phyloP scores from a whole-genome alignment of 30 jellyfish, hydroid and myxozoan genomes.

The Turritopsis dohrnii region DNA sequence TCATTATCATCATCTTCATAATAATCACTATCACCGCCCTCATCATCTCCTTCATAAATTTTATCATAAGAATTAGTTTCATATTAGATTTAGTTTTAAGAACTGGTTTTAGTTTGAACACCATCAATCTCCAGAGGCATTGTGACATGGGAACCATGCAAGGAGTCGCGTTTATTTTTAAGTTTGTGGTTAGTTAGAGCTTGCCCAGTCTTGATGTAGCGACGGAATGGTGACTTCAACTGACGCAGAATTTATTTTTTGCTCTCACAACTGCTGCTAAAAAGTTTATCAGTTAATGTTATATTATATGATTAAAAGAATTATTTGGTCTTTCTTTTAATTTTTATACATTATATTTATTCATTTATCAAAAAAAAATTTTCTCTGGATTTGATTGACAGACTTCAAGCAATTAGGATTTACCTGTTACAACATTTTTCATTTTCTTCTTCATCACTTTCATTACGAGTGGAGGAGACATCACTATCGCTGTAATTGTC shows the following conservation, averaged over 20 bases:
- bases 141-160: constrained; percentile 40
- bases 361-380: background rate
- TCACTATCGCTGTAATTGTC: constrained; percentile 9
- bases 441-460: constrained; percentile 72
- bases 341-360: background rate
- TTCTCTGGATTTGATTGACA: background rate
- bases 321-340: background rate
- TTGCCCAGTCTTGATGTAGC: constrained; percentile 8
- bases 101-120: constrained; percentile 11
- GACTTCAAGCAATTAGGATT: background rate
- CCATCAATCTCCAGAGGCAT: constrained; percentile 39
- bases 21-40: no score
- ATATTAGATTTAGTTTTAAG: constrained; percentile 17
- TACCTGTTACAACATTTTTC: constrained; percentile 82
- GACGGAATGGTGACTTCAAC: constrained; percentile 15
- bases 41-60: constrained; percentile 7
- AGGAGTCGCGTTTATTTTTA: constrained; percentile 5
- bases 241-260: constrained; percentile 17
- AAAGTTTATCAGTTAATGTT: background rate
- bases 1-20: constrained; percentile 17
- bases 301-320: background rate
- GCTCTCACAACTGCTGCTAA: constrained; percentile 9
- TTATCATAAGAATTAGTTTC: background rate
- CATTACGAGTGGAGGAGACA: constrained; percentile 12
- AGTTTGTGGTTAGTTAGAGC: background rate